Evolutionary conservation across 2,888 invertebrate genomes (phyloP), one percentile per base, ranked within the genome.

Genomic region (Melangyna quadrimaculata): DNA sequence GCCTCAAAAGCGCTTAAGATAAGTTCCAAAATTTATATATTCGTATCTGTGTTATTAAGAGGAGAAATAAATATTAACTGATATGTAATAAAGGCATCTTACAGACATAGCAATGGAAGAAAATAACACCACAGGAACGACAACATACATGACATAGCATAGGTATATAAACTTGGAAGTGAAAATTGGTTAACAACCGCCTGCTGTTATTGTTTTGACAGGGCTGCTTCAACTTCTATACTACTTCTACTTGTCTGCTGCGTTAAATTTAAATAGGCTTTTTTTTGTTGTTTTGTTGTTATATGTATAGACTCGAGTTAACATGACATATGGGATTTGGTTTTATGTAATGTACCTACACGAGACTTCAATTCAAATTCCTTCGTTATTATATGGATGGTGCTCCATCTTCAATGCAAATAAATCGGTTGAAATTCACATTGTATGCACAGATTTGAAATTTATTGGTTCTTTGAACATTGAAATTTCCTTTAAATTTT

Each of bases 1-100:
- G 61, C n/a, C n/a, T 32, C 29, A 29, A 79, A 71, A 79, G 78
- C 32, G 74, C 27, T 71, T 74, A 40, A 79, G 79, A 74, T 83
- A 79, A 83, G 73, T 83, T 57, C 48, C 5, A 14, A n/a, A 57
- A 10, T 69, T 45, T 17, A 43, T 69, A 59, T 32, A n/a, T n/a
- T n/a, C n/a, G n/a, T 61, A 73, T 24, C 61, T 27, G 6, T 27
- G 17, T 17, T 43, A 43, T 17, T 17, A 17, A 69, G 59, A 83
- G 61, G 32, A 45, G 32, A 24, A 59, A 78, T 59, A 37, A 63
- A 73, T 63, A 78, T 73, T 69, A 72, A 48, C 69, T n/a, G 32
- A 27, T 37, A 9, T 5, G 27, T 22, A n/a, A n/a, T 55, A 22
- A 35, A 17, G 22, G 3, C 14, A 32, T n/a, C n/a, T n/a, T 43